A percentile compares a stretch with the other conserved stretches of the same genome.
Conservation (phyloP, 2,797 vertebrate genomes). For the Hydrophis major region DNA sequence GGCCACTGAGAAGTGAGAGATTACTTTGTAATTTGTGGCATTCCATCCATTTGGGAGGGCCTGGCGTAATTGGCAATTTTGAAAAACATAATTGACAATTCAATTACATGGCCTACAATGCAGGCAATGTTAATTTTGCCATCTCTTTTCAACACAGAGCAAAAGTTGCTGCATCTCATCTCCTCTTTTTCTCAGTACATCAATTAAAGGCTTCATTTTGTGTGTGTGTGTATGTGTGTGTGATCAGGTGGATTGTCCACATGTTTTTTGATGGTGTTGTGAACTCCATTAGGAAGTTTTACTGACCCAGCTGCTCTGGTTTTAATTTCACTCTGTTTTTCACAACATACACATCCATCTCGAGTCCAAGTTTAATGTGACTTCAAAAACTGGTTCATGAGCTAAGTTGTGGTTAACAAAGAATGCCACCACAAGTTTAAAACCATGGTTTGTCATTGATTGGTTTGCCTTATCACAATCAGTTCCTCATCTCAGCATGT, state of each 20-base stretch:
- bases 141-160: background rate
- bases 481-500: background rate
- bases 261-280: background rate
- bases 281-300: background rate
- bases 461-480: background rate
- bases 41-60: slow-evolving; percentile 32
- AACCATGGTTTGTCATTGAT: background rate
- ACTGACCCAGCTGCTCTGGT: background rate
- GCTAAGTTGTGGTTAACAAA: background rate
- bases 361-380: background rate
- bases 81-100: slow-evolving; percentile 40
- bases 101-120: slow-evolving; percentile 30
- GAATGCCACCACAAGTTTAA: background rate
- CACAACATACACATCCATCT: background rate
- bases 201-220: background rate
- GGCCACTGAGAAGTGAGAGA: slow-evolving; percentile 33
- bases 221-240: background rate
- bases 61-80: slow-evolving; percentile 30
- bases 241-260: background rate
- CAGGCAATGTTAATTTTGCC: slow-evolving; percentile 30
- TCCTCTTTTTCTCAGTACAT: background rate
- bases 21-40: slow-evolving; percentile 33
- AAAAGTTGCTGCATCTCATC: background rate
- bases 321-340: background rate
- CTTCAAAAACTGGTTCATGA: background rate